A percentile compares a stretch with the other conserved stretches of the same genome.
phyloP scores from a whole-genome alignment of 1,140 invertebrate species.

The Mizuhopecten yessoensis region DNA sequence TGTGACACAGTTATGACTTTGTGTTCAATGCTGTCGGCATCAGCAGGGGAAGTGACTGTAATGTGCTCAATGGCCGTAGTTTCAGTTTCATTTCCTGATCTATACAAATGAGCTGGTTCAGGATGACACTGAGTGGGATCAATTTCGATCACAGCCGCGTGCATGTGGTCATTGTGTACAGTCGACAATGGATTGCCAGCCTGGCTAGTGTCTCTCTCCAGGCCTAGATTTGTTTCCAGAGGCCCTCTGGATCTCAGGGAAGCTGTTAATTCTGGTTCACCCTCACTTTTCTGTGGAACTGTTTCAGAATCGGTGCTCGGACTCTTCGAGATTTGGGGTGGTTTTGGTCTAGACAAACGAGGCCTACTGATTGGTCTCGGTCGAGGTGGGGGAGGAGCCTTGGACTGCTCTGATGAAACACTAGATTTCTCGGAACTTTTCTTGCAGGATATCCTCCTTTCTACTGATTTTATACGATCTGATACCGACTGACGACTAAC shows the following conservation, averaged over 20 bases:
- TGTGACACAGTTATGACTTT: neutral
- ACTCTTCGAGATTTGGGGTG: neutral
- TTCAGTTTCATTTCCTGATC: constrained; percentile 34
- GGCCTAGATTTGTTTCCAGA: neutral
- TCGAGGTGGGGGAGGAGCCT: neutral
- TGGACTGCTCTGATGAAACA: neutral
- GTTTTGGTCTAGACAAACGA: neutral
- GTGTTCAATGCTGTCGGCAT: neutral
- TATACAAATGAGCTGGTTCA: neutral
- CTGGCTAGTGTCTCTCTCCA: neutral
- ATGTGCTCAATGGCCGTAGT: neutral
- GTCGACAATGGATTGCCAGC: neutral
- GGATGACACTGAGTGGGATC: neutral
- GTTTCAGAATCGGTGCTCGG: neutral
- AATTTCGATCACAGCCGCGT: neutral
- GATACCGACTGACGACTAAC: neutral
- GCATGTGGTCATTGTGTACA: neutral
- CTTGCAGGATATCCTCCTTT: neutral
- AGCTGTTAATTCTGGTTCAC: neutral
- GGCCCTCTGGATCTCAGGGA: neutral
- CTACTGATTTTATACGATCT: constrained; percentile 17
- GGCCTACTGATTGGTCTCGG: neutral
- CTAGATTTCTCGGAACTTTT: neutral
- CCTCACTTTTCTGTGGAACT: constrained; percentile 20
- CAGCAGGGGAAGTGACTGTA: constrained; percentile 14